A percentile compares a stretch with the other conserved stretches of the same genome.
These are phyloP conservation scores for Synanthedon formicaeformis DNA, from an alignment of 2,888 invertebrate genomes.

Conservation along the genomic window DNA sequence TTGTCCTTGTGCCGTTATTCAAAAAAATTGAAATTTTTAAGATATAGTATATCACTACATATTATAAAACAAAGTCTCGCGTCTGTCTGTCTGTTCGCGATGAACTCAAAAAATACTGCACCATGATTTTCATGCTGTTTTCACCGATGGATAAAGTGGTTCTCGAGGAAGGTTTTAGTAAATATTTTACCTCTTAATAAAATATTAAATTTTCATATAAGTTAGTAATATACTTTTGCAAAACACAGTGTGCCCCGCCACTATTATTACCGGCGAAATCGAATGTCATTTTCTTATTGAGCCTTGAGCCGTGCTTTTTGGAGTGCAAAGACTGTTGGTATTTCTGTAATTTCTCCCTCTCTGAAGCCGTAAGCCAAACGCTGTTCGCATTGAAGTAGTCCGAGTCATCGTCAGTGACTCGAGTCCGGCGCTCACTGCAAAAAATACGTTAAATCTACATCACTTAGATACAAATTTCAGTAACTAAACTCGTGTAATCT, in stretches of 20 bases:
- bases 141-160: no score
- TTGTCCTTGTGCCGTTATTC: no score
- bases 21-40: no score
- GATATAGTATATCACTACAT: no score
- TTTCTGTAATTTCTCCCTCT: constrained; percentile 75
- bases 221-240: no score
- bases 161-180: no score
- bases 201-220: not conserved
- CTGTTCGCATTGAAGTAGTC: constrained; percentile 91
- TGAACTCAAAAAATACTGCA: no score
- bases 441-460: not conserved
- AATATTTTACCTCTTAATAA: not conserved
- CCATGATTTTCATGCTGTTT: no score
- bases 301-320: constrained; percentile 76
- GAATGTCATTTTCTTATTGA: constrained; percentile 77
- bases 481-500: not conserved
- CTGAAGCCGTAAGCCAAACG: constrained; percentile 82
- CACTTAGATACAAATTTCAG: not conserved
- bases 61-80: no score
- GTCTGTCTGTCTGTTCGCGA: no score
- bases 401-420: constrained; percentile 92
- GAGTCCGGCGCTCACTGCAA: constrained; percentile 76
- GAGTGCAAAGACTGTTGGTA: constrained; percentile 77
- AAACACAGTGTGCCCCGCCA: no score
- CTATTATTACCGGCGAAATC: constrained; percentile 76